These are phyloP conservation scores for Sterrhoptilus dennistouni DNA, from an alignment of 2,113 vertebrate genomes.

Conservation along the genomic window DNA sequence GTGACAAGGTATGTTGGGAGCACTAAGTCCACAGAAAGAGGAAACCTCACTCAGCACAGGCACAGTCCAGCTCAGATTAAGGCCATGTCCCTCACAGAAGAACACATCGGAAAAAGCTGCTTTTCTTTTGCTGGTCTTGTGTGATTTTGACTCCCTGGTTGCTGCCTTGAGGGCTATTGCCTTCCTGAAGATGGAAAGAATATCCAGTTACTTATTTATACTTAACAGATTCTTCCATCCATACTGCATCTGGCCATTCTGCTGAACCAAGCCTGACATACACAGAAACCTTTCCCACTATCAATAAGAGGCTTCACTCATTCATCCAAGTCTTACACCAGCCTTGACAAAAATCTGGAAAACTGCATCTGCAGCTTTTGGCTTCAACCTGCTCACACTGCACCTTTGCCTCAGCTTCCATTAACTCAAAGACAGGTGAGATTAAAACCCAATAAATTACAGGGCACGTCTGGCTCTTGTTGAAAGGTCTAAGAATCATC, in stretches of 20 bases:
- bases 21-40: constrained; percentile 49
- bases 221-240: neutral
- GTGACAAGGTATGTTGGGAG: neutral
- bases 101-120: constrained; percentile 93
- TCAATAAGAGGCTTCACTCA: accelerated
- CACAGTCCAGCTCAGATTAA: constrained; percentile 81
- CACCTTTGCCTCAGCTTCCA: neutral
- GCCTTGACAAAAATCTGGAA: accelerated
- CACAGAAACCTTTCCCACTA: neutral
- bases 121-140: constrained; percentile 92
- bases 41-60: constrained; percentile 65
- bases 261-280: neutral
- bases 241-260: accelerated
- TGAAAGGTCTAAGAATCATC: accelerated
- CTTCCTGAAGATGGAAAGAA: constrained; percentile 82
- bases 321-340: neutral
- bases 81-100: constrained; percentile 86
- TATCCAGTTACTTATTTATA: neutral
- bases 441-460: neutral
- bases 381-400: neutral
- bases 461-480: neutral
- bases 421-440: neutral
- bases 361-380: neutral
- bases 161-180: constrained; percentile 89
- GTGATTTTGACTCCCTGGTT: constrained; percentile 92